A percentile compares a stretch with the other conserved stretches of the same genome.
phyloP scores from a whole-genome alignment of 2,113 vertebrate species.

The Ailurus styani region DNA sequence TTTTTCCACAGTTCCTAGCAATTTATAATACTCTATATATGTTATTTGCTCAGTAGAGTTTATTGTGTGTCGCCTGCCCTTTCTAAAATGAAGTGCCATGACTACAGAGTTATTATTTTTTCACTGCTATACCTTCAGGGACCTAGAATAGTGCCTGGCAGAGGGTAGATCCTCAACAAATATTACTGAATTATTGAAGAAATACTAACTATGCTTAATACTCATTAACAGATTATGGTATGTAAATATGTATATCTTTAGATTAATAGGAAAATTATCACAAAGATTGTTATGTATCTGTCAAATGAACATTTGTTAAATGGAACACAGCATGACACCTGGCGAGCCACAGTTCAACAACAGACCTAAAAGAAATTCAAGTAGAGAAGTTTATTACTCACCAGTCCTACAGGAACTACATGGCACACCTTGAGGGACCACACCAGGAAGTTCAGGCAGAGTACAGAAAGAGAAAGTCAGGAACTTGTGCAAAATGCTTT shows the following conservation, averaged over 20 bases:
- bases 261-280: background rate
- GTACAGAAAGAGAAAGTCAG: background rate
- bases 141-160: background rate
- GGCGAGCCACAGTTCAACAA: background rate
- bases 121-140: background rate
- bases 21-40: background rate
- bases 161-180: background rate
- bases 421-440: background rate
- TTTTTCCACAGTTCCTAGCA: background rate
- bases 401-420: background rate
- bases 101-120: background rate
- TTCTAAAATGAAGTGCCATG: background rate
- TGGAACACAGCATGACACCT: background rate
- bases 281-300: background rate
- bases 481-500: background rate
- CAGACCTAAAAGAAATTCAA: background rate
- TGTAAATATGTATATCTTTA: background rate
- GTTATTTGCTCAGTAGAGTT: background rate
- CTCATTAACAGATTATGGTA: background rate
- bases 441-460: background rate
- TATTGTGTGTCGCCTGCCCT: background rate
- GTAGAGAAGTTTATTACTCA: background rate
- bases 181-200: background rate
- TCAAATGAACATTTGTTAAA: background rate
- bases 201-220: background rate